phyloP scores from a whole-genome alignment of 2,888 invertebrate species.

The Chloroclysta siterata region DNA sequence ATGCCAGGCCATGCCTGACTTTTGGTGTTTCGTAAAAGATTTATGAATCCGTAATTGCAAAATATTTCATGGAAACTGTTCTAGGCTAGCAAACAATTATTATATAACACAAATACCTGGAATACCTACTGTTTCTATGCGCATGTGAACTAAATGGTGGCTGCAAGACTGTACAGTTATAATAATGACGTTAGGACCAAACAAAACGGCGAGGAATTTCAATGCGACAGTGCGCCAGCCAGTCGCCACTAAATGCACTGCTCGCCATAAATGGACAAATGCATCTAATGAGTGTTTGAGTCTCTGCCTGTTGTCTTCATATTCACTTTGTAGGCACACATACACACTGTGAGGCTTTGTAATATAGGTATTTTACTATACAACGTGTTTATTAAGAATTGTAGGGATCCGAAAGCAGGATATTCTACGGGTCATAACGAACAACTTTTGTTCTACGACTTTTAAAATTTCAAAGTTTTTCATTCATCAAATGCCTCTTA shows the following conservation, averaged over 20 bases:
- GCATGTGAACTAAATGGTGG: constrained; percentile 31
- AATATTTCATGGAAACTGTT: constrained; percentile 3
- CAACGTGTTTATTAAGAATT: too few relatives aligned
- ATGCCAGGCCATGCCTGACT: not conserved
- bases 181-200: constrained; percentile 59
- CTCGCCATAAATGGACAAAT: constrained; percentile 33
- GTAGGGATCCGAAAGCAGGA: too few relatives aligned
- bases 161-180: constrained; percentile 57
- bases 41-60: not conserved
- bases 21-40: not conserved
- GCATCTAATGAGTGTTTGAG: constrained; percentile 37
- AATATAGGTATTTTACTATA: too few relatives aligned
- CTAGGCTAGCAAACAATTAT: constrained; percentile 4
- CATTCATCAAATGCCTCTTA: too few relatives aligned
- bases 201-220: constrained; percentile 57
- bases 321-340: constrained; percentile 5
- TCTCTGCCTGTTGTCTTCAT: constrained; percentile 13
- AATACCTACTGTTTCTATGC: constrained; percentile 15
- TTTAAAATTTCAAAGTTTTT: too few relatives aligned
- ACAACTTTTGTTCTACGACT: too few relatives aligned
- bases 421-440: too few relatives aligned
- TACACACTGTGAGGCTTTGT: too few relatives aligned
- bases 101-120: constrained; percentile 19
- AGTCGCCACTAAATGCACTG: constrained; percentile 39
- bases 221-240: constrained; percentile 45